Evolutionary conservation across 2,888 invertebrate genomes (phyloP), one percentile per base, ranked within the genome.

Genomic region (Chymomyza caudatula): DNA sequence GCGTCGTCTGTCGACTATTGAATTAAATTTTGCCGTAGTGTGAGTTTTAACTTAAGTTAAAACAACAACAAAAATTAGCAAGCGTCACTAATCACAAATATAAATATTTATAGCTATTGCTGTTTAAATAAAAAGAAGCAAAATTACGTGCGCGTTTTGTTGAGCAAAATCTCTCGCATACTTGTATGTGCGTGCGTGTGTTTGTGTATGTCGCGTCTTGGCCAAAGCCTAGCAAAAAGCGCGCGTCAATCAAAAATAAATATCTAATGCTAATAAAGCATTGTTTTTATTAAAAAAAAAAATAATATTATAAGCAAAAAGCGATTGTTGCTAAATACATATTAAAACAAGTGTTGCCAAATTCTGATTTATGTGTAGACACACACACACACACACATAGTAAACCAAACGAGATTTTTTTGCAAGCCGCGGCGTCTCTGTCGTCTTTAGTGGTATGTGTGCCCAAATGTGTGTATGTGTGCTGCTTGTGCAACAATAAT

Each of bases 401-500:
- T 2, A 47, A 47, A 15, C 71, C 56, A 78, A 73, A 63, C 82
- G 63, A 80, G 76, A 83, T 70, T 77, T 67, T 74, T 76, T 78
- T 78, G 73, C 78, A 73, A 71, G 74, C 67, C 77, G 81, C 76
- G 62, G 77, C 64, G 43, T 51, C 8, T 61, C 29, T 20, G 22
- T 15, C 67, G 66, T 63, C 22, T 60, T 19, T 43, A 52, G 57
- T 51, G 20, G 51, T 56, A 5, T 43, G 22, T 66, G 37, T 11
- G 29, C 52, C 49, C 11, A 13, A 5, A 60, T 53, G 11, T 11
- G 57, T 55, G 52, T 62, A 3, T 20, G 6, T 52, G 63, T 58
- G 59, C 29, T 65, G 60, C 65, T 76, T 73, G 65, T 81, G 77
- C 77, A 82, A 85, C 69, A 79, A 82, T 76, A 78, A 80, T 63